These are phyloP conservation scores for Poicephalus gulielmi DNA, from an alignment of 2,113 vertebrate species.

Conservation along the genomic window DNA sequence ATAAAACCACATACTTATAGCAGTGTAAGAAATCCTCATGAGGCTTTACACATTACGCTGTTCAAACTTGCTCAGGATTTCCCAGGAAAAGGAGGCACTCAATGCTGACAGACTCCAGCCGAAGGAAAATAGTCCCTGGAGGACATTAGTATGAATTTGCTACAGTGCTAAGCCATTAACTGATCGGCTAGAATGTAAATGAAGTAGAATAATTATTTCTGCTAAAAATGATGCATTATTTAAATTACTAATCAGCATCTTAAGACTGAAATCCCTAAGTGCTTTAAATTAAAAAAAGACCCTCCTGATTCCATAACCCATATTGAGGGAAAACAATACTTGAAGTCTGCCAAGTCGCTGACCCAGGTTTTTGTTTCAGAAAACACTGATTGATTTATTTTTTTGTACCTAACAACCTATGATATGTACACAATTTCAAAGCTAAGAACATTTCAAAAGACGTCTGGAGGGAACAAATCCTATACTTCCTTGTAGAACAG, in stretches of 20 bases:
- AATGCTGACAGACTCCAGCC: background rate
- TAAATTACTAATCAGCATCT: background rate
- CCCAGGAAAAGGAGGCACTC: background rate
- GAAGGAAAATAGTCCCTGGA: background rate
- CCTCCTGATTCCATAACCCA: background rate
- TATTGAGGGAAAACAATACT: background rate
- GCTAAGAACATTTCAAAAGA: background rate
- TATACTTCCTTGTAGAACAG: background rate
- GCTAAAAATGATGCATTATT: background rate
- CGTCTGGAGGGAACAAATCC: background rate
- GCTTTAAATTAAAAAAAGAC: background rate
- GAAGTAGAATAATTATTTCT: slow-evolving; percentile 29
- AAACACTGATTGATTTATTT: background rate
- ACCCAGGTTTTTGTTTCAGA: background rate
- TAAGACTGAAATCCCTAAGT: background rate
- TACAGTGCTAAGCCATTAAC: background rate
- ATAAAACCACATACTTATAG: background rate
- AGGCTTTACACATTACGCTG: background rate
- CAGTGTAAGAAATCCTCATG: background rate
- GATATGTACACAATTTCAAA: background rate
- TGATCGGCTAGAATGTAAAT: background rate
- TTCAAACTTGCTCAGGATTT: background rate
- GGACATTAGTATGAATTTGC: background rate
- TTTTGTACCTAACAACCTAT: background rate
- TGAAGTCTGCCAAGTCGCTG: background rate